These are phyloP conservation scores for Octopus sinensis DNA, from an alignment of 1,140 invertebrate genomes.

Conservation along the genomic window DNA sequence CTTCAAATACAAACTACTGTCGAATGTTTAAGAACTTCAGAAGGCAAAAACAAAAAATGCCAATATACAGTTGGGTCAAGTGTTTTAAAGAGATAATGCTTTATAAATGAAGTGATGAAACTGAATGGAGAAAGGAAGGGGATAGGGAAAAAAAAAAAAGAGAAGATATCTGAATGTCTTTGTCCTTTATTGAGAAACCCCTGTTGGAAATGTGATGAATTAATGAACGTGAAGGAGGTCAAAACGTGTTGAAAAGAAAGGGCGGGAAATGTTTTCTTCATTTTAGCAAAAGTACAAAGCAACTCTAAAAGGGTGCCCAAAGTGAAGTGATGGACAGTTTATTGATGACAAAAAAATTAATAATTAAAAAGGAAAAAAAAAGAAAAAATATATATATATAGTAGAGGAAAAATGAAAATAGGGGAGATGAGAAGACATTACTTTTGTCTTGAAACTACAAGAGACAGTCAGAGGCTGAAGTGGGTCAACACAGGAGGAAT, in stretches of 20 bases:
- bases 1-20: too few species aligned
- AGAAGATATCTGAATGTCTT: not conserved
- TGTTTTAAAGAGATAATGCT: too few species aligned
- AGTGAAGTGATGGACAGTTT: slow-evolving; percentile 16
- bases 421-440: slow-evolving; percentile 9
- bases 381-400: not conserved
- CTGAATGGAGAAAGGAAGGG: not conserved
- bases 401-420: slow-evolving; percentile 1
- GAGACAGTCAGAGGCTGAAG: not conserved
- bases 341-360: slow-evolving; percentile 14
- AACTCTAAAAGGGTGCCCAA: not conserved
- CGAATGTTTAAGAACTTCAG: too few species aligned
- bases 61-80: too few species aligned
- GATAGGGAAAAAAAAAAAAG: not conserved
- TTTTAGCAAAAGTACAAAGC: slow-evolving; percentile 12
- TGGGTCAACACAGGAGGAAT: slow-evolving; percentile 14
- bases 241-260: slow-evolving; percentile 2
- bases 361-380: not conserved
- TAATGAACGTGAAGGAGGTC: slow-evolving; percentile 5
- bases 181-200: slow-evolving; percentile 8
- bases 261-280: not conserved
- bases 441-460: slow-evolving; percentile 17
- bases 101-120: not conserved
- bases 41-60: too few species aligned
- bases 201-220: not conserved